Base-by-base conservation (phyloP, 2,113 vertebrate species). In the Rhea pennata region DNA sequence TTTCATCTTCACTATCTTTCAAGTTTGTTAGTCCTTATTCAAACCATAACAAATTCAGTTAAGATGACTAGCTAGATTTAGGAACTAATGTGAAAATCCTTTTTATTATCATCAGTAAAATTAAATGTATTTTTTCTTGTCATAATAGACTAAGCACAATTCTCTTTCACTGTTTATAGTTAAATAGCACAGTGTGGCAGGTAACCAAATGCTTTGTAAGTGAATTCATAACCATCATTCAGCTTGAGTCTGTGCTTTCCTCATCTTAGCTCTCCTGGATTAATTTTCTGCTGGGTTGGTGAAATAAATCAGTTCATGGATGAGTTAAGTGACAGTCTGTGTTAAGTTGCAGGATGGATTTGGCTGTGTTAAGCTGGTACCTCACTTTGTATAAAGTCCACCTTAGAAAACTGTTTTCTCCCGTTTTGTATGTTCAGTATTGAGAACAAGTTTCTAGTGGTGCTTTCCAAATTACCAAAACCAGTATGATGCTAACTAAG, bases 271-370 rank as follows among this genome's bases (percentile, higher is more conserved):
- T 88, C 36, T 74, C 20, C 44, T 79, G 50, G 42, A 1, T 0
- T 65, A 78, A 23, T 79, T 87, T 86, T 78, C 51, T 83, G 6
- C 29, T 93, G 70, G 26, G 31, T 84, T 92, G 89, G 76, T 92
- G 65, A 87, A 81, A 54, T 81, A 88, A 48, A 50, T 91, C 14
- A 62, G 24, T 81, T 90, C 9, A 50, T 54, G 54, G 46, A 84
- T 81, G 56, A 62, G 40, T 81, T 84, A 48, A 73, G 13, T 92
- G 64, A 86, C 69, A 90, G 64, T 83, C 69, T 42, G 59, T 77
- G 14, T 40, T 58, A 67, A 90, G 51, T 10, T 88, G 80, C 54
- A 78, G 65, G 65, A 92, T 8, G 12, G n/a, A 80, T 20, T 53
- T 91, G 40, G 9, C 44, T 4, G 2, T 53, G n/a, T 51, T 80